These are phyloP conservation scores for Morone saxatilis DNA, from an alignment of 2,113 vertebrate species.

Conservation along the genomic window DNA sequence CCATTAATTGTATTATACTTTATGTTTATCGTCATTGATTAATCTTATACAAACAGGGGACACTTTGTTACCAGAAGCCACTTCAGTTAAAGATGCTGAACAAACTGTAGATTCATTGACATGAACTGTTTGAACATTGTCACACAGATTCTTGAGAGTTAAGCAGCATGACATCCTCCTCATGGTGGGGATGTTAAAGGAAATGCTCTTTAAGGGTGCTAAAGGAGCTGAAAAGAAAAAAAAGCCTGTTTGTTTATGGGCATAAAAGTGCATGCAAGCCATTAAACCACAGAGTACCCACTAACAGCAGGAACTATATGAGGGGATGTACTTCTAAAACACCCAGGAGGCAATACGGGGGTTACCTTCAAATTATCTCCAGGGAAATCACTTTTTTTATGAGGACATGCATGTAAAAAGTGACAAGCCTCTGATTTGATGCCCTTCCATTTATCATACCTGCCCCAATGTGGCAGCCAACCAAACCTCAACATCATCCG, in stretches of 20 bases:
- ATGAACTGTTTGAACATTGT: background rate
- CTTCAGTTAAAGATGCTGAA: background rate
- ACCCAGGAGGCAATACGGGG: background rate
- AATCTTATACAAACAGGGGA: background rate
- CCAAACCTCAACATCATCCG: slow-evolving; percentile 20
- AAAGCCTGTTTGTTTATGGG: no score
- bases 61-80: background rate
- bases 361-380: background rate
- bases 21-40: background rate
- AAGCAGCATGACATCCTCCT: background rate
- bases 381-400: slow-evolving; percentile 38
- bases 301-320: background rate
- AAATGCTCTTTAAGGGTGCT: no score
- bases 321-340: background rate
- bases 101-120: background rate
- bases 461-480: slow-evolving; percentile 30
- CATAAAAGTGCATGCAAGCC: background rate
- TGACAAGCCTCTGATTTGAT: slow-evolving; percentile 48
- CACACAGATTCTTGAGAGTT: background rate
- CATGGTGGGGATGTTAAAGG: no score
- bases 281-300: background rate
- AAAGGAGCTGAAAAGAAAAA: no score
- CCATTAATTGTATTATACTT: background rate
- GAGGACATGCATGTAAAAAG: slow-evolving; percentile 25
- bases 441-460: slow-evolving; percentile 34